Conservation (phyloP, 2,113 vertebrate species). For the Phalacrocorax brasilianus region DNA sequence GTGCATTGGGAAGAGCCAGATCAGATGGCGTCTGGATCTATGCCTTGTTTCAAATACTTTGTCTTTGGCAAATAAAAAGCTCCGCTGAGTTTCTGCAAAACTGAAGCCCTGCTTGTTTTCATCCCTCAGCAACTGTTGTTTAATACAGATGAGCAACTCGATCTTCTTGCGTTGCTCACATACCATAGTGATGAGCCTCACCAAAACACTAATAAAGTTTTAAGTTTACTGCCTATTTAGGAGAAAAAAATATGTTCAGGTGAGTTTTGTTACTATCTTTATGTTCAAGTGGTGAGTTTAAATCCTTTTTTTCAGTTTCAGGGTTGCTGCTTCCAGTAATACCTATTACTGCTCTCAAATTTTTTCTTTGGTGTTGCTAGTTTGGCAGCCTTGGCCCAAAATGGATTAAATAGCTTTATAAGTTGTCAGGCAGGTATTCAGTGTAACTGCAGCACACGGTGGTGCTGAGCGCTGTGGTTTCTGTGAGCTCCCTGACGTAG, state of each 20-base stretch:
- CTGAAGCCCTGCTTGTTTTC: slow-evolving; percentile 39
- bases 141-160: slow-evolving; percentile 41
- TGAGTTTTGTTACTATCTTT: neutral
- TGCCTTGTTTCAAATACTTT: neutral
- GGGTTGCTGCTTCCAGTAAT: neutral
- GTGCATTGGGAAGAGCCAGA: neutral
- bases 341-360: fast-evolving
- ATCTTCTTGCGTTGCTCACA: slow-evolving; percentile 1
- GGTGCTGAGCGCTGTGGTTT: neutral
- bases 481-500: neutral
- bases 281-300: neutral
- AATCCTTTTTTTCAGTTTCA: neutral
- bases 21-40: slow-evolving; percentile 5
- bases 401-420: neutral
- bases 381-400: neutral
- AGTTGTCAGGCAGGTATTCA: neutral
- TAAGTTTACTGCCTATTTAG: neutral
- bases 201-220: neutral
- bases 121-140: slow-evolving; percentile 24
- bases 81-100: slow-evolving; percentile 27
- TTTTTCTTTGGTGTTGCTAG: neutral
- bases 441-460: fast-evolving
- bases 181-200: slow-evolving; percentile 15
- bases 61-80: slow-evolving; percentile 23
- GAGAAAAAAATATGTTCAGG: neutral